These are phyloP conservation scores for Panthera tigris DNA, from an alignment of 2,113 vertebrate genomes.

Conservation along the genomic window DNA sequence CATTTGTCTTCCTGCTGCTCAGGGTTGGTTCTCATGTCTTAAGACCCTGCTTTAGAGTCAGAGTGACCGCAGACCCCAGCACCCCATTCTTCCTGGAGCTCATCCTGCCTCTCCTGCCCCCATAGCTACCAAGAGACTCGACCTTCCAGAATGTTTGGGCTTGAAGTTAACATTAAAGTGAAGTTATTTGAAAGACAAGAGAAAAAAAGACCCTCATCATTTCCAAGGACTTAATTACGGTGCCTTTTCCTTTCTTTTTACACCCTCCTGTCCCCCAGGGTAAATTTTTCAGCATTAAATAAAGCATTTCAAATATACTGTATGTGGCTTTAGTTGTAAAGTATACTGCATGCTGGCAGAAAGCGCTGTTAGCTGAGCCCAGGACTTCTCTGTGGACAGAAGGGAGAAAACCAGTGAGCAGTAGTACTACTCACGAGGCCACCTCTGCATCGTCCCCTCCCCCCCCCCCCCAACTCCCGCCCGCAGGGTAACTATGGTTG, in stretches of 20 bases:
- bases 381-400: not conserved
- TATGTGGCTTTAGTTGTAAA: conserved; percentile 53
- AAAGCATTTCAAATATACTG: not conserved
- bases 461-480: not conserved
- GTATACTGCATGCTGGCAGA: not conserved
- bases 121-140: conserved; percentile 12
- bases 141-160: conserved; percentile 40
- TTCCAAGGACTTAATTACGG: conserved; percentile 78
- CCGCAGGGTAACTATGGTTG: not conserved
- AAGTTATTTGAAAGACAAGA: conserved; percentile 54
- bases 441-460: not conserved
- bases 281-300: conserved; percentile 58
- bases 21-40: not conserved
- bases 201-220: conserved; percentile 63
- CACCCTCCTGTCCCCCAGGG: not conserved
- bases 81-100: rapidly evolving
- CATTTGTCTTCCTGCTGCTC: conserved; percentile 19
- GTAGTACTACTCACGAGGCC: not conserved
- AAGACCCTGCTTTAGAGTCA: not conserved
- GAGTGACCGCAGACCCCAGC: not conserved
- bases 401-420: not conserved
- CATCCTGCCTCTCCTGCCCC: not conserved
- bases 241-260: conserved; percentile 83
- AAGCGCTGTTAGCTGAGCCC: not conserved
- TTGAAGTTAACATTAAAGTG: conserved; percentile 43